phyloP scores from a whole-genome alignment of 2,888 invertebrate genomes.

The Empis livida region DNA sequence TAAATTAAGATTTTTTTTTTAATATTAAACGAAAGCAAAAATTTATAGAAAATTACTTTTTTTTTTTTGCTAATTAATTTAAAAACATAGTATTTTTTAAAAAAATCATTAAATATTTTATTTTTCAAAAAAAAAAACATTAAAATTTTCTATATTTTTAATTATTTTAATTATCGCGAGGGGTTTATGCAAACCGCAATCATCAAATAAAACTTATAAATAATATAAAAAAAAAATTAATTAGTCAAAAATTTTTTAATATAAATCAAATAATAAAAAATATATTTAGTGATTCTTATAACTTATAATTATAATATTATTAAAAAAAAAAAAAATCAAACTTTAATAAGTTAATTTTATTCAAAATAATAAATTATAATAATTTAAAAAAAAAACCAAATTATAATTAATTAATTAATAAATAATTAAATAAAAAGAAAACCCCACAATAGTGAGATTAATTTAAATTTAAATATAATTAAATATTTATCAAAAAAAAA shows the following conservation, averaged over 20 bases:
- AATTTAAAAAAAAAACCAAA: too few relatives aligned
- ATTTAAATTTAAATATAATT: conserved; percentile 19
- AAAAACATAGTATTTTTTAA: background rate
- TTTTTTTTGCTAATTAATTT: background rate
- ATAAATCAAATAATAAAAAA: background rate
- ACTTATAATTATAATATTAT: background rate
- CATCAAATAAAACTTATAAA: conserved; percentile 16
- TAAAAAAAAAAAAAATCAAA: background rate
- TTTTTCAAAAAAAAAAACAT: conserved; percentile 10
- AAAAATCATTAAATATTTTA: conserved; percentile 12
- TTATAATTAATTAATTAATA: too few relatives aligned
- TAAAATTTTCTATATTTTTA: too few relatives aligned
- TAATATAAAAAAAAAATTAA: too few relatives aligned
- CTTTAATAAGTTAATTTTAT: too few relatives aligned
- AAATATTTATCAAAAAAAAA: conserved; percentile 10
- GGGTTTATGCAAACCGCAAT: conserved; percentile 36
- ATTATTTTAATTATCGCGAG: conserved; percentile 16
- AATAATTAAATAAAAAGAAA: conserved; percentile 12
- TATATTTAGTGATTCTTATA: too few relatives aligned
- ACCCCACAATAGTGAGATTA: conserved; percentile 28
- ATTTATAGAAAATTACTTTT: background rate
- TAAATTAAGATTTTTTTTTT: conserved; percentile 5
- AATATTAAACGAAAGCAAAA: conserved; percentile 6
- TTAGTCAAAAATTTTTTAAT: background rate
- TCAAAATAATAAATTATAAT: background rate